Evolutionary conservation across 1,140 invertebrate species (phyloP), one percentile per base, ranked within the genome.

Genomic region (Oryctes rhinoceros): DNA sequence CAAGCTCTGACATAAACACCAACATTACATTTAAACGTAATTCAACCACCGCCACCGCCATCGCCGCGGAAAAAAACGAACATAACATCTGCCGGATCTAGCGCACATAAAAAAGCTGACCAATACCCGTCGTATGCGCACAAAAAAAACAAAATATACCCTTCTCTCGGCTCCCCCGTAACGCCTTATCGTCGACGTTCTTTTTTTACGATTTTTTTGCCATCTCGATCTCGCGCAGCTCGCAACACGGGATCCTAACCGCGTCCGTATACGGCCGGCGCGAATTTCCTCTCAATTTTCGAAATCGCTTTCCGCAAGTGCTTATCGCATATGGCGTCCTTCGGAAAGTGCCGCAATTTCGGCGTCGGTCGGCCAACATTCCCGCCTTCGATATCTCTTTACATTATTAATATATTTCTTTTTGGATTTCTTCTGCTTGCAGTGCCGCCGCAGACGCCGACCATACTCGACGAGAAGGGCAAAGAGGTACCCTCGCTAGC

Each of bases 361-460:
- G 65, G 65, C 20, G 24, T 30, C 24, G 13, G 10, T 24, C 20
- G 20, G 30, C 6, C 24, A 30, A 30, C 24, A 30, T 24, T 30
- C 24, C 65, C 10, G 1, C 65, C 65, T 13, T 18, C 65, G 65
- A 67, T 24, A 24, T 67, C 65, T 67, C 65, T 18, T 67, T 67
- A 67, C 65, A 67, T 67, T 67, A 67, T 67, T 67, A 67, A 67
- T 67, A 67, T 67, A 67, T 67, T 67, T 65, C 62, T 30, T 62
- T 20, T 62, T 20, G 5, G 65, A 20, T 76, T 47, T 35, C 20
- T 78, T 78, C 20, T 53, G 37, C 81, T 83, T 92, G 20, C 91
- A 97, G 96, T 96, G 81, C 94, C 95, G 48, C 95, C 95, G 0
- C 91, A 92, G 81, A 93, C 92, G 84, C 95, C 95, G 44, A 93